Percentiles rank a stretch among this genome's conserved stretches.
Conservation (phyloP, 2,113 vertebrate genomes). For the Aspiorhynchus laticeps region DNA sequence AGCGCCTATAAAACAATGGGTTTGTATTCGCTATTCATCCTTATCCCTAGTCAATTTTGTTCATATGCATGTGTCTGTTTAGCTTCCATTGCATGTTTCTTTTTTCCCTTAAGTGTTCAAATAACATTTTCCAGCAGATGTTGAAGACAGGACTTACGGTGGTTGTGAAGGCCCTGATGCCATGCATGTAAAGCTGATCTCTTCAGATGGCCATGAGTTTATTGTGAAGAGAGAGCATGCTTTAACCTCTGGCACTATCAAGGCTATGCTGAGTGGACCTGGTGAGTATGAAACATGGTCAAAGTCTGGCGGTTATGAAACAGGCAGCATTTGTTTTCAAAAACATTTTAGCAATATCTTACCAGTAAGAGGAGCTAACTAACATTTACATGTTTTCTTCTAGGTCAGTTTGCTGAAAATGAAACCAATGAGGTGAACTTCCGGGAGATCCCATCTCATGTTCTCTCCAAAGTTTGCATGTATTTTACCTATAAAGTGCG, state of each 20-base stretch:
- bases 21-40: background rate
- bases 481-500: constrained; percentile 99
- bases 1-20: constrained; percentile 7
- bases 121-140: constrained; percentile 76
- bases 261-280: constrained; percentile 98
- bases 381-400: constrained; percentile 34
- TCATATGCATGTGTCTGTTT: background rate
- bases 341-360: background rate
- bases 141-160: constrained; percentile 96
- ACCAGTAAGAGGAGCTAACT: background rate
- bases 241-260: constrained; percentile 97
- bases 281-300: constrained; percentile 73
- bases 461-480: constrained; percentile 99
- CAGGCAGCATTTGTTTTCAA: background rate
- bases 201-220: constrained; percentile 98
- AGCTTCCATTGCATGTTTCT: background rate
- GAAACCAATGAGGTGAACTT: constrained; percentile 99
- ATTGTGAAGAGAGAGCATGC: constrained; percentile 99
- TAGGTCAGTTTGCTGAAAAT: constrained; percentile 98
- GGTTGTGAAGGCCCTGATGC: constrained; percentile 98
- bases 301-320: background rate
- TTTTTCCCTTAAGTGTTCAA: background rate
- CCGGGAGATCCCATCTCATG: constrained; percentile 97
- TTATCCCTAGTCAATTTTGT: background rate
- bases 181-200: constrained; percentile 99